Conservation (phyloP, 2,113 vertebrate species). For the Urocynchramus pylzowi region DNA sequence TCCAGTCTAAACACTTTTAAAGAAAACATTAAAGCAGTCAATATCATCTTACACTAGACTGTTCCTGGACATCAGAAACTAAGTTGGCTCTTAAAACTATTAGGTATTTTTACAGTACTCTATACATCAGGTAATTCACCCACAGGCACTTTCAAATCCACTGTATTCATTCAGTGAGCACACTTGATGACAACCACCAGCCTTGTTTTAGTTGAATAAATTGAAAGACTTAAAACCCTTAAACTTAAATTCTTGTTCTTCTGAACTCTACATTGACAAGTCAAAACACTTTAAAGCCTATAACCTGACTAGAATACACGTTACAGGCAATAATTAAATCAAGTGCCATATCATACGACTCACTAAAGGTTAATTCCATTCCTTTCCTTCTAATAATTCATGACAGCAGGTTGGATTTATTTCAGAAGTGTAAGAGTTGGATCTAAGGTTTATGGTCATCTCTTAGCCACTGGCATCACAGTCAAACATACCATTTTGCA, state of each 20-base stretch:
- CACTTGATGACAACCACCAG: neutral
- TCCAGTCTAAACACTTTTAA: neutral
- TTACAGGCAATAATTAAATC: neutral
- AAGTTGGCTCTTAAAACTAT: neutral
- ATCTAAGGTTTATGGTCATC: conserved; percentile 42
- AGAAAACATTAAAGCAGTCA: neutral
- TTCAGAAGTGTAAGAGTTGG: conserved; percentile 21
- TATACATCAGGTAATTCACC: neutral
- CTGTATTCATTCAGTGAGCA: neutral
- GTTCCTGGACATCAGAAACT: neutral
- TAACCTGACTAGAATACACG: neutral
- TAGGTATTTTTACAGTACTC: neutral
- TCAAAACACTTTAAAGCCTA: neutral
- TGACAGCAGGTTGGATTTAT: conserved; percentile 44
- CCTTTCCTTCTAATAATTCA: neutral
- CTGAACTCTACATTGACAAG: neutral
- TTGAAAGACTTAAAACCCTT: neutral
- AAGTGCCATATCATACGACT: neutral
- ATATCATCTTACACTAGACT: neutral
- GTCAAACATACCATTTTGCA: conserved; percentile 18
- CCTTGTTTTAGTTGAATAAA: neutral
- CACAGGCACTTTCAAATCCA: neutral
- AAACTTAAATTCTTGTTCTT: neutral
- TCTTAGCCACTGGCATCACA: conserved; percentile 32
- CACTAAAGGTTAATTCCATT: neutral